Conservation (phyloP, 2,888 invertebrate species). For the Cyclophora punctaria region DNA sequence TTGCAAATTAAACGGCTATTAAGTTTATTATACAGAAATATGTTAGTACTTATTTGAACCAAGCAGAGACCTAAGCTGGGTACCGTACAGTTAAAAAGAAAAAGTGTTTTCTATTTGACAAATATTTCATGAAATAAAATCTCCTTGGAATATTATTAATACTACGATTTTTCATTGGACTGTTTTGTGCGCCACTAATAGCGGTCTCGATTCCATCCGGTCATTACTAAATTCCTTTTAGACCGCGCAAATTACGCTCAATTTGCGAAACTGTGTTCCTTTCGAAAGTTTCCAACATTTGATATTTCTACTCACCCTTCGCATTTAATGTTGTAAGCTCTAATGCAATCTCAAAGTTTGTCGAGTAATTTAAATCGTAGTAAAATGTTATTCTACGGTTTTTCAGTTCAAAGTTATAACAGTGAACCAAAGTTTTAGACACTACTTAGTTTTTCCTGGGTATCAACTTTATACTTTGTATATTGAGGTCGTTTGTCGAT, state of each 20-base stretch:
- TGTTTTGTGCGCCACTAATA: constrained; percentile 34
- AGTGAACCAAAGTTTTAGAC: constrained; percentile 14
- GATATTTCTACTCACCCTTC: constrained; percentile 19
- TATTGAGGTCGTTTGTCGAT: too few species aligned
- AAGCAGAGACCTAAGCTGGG: too few species aligned
- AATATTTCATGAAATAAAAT: too few species aligned
- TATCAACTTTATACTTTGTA: too few species aligned
- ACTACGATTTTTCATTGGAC: constrained; percentile 21
- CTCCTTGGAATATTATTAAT: too few species aligned
- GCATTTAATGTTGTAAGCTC: constrained; percentile 21
- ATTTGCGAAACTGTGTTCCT: constrained; percentile 48
- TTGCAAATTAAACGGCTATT: too few species aligned
- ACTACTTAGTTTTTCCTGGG: too few species aligned
- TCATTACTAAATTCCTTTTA: constrained; percentile 53
- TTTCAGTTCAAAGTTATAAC: constrained; percentile 18
- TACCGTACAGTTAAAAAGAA: too few species aligned
- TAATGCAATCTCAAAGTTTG: constrained; percentile 21
- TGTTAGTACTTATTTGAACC: too few species aligned
- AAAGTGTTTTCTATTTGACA: too few species aligned
- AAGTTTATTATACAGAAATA: too few species aligned
- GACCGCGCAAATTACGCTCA: constrained; percentile 52
- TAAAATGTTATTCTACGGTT: constrained; percentile 19
- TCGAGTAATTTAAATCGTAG: constrained; percentile 21
- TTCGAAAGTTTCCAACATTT: constrained; percentile 45
- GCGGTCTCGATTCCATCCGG: constrained; percentile 35